These are phyloP conservation scores for Troides helena DNA, from an alignment of 2,888 invertebrate species.

Conservation along the genomic window DNA sequence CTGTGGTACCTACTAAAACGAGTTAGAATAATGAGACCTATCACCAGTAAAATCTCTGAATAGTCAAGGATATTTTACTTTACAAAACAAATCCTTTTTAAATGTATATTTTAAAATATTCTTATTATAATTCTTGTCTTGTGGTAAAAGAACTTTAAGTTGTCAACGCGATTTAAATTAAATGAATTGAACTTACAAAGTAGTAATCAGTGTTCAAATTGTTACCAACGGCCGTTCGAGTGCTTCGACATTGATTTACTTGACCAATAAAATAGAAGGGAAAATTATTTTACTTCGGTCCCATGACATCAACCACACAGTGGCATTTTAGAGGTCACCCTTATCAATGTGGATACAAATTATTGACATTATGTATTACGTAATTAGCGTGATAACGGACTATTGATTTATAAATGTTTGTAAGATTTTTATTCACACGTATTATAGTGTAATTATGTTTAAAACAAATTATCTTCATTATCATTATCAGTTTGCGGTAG, in stretches of 20 bases:
- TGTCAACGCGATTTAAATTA: slow-evolving; percentile 3
- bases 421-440: too few species aligned
- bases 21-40: too few species aligned
- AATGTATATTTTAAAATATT: too few species aligned
- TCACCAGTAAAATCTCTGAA: too few species aligned
- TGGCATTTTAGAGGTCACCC: slow-evolving; percentile 22
- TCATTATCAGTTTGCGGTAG: too few species aligned
- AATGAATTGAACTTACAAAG: slow-evolving; percentile 1
- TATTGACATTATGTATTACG: slow-evolving; percentile 11
- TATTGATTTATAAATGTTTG: not conserved
- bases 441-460: too few species aligned
- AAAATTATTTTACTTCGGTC: slow-evolving; percentile 4
- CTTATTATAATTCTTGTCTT: too few species aligned
- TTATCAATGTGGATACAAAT: slow-evolving; percentile 19
- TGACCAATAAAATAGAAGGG: slow-evolving; percentile 7
- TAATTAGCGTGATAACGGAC: slow-evolving; percentile 4
- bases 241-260: not conserved
- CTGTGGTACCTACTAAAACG: too few species aligned
- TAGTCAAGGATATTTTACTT: too few species aligned
- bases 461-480: too few species aligned
- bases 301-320: slow-evolving; percentile 9
- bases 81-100: too few species aligned
- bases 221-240: slow-evolving; percentile 6
- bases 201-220: slow-evolving; percentile 11
- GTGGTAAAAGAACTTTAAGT: not conserved